Percentiles rank a stretch among this genome's conserved stretches.
Evolutionary conservation across 2,797 vertebrate genomes (phyloP).

Genomic region (Falco novaeseelandiae): DNA sequence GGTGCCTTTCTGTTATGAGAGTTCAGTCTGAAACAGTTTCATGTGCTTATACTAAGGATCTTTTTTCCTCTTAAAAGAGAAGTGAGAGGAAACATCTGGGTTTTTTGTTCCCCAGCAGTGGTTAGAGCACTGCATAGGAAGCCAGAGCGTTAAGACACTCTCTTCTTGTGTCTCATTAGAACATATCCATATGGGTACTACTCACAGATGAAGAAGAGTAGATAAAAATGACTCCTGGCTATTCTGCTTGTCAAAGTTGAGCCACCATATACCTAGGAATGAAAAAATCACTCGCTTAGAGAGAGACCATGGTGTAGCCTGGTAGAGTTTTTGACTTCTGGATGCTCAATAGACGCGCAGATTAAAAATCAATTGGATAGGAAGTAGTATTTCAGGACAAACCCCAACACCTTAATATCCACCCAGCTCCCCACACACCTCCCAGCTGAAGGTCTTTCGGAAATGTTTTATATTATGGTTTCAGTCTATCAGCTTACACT

Average conservation of each 20-base stretch:
- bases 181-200: background rate
- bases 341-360: background rate
- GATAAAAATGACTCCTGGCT: background rate
- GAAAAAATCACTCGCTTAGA: background rate
- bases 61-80: background rate
- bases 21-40: background rate
- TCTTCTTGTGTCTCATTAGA: background rate
- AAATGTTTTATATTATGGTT: background rate
- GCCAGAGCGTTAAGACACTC: background rate
- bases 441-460: background rate
- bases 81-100: background rate
- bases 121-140: background rate
- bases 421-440: background rate
- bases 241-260: background rate
- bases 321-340: background rate
- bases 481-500: background rate
- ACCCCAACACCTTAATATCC: background rate
- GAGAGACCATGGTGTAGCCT: background rate
- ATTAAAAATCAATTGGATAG: background rate
- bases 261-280: background rate
- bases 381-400: background rate
- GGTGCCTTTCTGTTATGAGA: background rate
- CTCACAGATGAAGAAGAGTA: background rate
- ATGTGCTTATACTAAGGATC: background rate
- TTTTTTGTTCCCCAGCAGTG: rapidly evolving